Evolutionary conservation across 2,113 vertebrate genomes (phyloP).

Genomic region (Chauna torquata): DNA sequence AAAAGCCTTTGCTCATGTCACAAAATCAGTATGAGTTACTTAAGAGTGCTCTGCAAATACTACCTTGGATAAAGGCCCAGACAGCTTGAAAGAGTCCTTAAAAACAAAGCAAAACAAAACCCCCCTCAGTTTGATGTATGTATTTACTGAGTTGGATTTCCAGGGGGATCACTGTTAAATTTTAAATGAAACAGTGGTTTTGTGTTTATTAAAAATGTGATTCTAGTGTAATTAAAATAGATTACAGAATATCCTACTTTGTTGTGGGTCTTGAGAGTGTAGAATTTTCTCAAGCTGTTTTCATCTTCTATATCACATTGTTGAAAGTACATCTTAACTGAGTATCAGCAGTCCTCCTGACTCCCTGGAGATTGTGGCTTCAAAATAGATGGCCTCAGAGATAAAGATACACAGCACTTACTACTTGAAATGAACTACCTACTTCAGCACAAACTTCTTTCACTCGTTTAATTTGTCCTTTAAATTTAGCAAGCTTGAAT

Average conservation of each 20-base stretch:
- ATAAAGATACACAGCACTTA: neutral
- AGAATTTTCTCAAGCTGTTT: neutral
- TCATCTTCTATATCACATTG: neutral
- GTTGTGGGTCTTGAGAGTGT: neutral
- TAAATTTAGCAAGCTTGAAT: conserved; percentile 25
- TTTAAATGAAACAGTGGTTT: neutral
- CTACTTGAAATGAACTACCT: neutral
- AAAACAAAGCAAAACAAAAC: neutral
- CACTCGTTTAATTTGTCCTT: neutral
- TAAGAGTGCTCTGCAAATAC: neutral
- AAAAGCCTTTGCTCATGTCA: neutral
- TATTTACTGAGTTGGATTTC: neutral
- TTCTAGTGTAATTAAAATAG: neutral
- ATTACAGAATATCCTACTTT: neutral
- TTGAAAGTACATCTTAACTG: neutral
- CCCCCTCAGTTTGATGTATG: neutral
- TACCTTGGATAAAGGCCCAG: neutral
- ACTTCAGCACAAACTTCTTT: neutral
- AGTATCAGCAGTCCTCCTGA: neutral
- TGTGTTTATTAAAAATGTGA: neutral
- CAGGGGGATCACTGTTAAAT: neutral
- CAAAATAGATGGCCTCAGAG: neutral
- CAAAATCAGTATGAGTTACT: neutral
- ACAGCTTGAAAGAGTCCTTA: neutral
- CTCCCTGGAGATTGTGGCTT: neutral